Evolutionary conservation across 2,888 invertebrate genomes (phyloP).

Genomic region (Phlogophora meticulosa): DNA sequence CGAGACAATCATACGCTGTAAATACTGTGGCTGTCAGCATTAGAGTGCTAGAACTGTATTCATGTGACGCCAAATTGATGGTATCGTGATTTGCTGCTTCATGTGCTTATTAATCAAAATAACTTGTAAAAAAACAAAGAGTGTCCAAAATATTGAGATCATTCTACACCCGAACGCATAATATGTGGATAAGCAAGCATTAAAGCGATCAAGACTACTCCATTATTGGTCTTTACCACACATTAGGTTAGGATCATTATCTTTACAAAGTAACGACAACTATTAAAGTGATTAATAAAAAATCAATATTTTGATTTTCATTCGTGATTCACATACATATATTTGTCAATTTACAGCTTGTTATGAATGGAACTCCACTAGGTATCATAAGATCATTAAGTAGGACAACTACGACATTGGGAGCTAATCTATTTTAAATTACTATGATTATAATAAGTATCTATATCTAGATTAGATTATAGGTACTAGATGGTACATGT

Average conservation of each 20-base stretch:
- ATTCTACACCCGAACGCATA: constrained; percentile 2
- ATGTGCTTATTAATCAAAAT: constrained; percentile 29
- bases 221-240: constrained; percentile 22
- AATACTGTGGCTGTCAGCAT: constrained; percentile 57
- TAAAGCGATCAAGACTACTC: constrained; percentile 10
- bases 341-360: constrained; percentile 73
- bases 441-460: constrained; percentile 60
- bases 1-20: constrained; percentile 52
- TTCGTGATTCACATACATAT: constrained; percentile 59
- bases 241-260: constrained; percentile 34
- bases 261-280: constrained; percentile 11
- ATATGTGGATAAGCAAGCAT: constrained; percentile 6
- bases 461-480: constrained; percentile 64
- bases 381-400: constrained; percentile 63
- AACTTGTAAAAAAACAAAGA: constrained; percentile 22
- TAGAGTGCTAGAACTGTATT: constrained; percentile 56
- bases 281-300: constrained; percentile 5
- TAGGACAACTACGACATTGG: constrained; percentile 59
- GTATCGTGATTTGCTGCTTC: constrained; percentile 45
- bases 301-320: constrained; percentile 39
- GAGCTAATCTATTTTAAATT: constrained; percentile 40
- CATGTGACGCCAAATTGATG: constrained; percentile 42
- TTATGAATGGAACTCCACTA: constrained; percentile 58
- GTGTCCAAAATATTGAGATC: constrained; percentile 6
- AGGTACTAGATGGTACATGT: constrained; percentile 61